Conservation (phyloP, 2,113 vertebrate genomes). For the Apteryx owenii region DNA sequence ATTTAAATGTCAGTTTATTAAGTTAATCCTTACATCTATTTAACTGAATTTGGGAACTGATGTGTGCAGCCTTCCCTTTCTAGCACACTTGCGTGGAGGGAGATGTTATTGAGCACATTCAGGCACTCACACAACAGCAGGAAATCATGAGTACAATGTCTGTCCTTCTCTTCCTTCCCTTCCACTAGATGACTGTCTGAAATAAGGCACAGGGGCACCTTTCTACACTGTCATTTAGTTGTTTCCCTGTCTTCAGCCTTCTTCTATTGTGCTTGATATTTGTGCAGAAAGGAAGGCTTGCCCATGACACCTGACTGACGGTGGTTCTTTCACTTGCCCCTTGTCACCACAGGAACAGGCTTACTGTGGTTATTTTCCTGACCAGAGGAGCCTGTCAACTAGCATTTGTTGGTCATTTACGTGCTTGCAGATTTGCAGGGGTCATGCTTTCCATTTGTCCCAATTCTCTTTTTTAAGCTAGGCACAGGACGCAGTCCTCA, state of each 20-base stretch:
- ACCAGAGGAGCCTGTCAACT: not conserved
- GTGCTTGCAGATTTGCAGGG: not conserved
- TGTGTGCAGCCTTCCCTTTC: not conserved
- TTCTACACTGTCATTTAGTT: not conserved
- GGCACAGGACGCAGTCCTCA: not conserved
- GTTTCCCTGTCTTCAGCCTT: not conserved
- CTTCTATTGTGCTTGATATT: not conserved
- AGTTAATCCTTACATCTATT: not conserved
- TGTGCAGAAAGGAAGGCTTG: not conserved
- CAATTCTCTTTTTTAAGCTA: not conserved
- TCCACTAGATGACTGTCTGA: not conserved
- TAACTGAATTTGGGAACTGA: not conserved
- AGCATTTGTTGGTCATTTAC: not conserved
- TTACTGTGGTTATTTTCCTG: not conserved
- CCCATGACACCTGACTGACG: rapidly evolving
- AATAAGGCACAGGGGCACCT: not conserved
- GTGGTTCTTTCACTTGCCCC: not conserved
- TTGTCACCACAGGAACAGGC: not conserved
- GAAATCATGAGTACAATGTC: not conserved
- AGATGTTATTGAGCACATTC: not conserved
- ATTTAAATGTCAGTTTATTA: not conserved
- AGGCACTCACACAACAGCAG: not conserved
- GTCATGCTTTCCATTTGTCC: not conserved
- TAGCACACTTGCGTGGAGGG: not conserved
- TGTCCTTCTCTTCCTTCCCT: not conserved